Percentiles rank a stretch among this genome's conserved stretches.
These are phyloP conservation scores for Acrobasis repandana DNA, from an alignment of 2,888 invertebrate species.

Conservation along the genomic window DNA sequence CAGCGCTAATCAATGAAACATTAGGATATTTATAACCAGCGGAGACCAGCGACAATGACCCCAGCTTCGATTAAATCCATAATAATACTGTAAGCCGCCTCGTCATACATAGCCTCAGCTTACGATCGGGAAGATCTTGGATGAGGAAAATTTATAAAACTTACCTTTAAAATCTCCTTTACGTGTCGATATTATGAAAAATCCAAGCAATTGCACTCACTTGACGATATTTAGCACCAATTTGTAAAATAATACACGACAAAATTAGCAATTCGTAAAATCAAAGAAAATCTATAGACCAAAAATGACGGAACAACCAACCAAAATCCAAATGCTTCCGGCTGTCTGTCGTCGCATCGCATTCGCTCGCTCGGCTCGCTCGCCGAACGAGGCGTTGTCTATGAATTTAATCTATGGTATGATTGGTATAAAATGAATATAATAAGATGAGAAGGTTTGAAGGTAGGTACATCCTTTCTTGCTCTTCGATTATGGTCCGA, in stretches of 20 bases:
- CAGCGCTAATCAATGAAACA: constrained; percentile 32
- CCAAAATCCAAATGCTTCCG: constrained; percentile 60
- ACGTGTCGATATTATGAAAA: constrained; percentile 31
- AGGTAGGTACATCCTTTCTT: too few relatives aligned
- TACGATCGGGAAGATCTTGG: constrained; percentile 35
- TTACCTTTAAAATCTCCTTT: constrained; percentile 40
- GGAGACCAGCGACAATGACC: constrained; percentile 38
- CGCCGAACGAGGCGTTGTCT: constrained; percentile 11
- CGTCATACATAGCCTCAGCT: constrained; percentile 55
- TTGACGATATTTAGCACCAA: constrained; percentile 39
- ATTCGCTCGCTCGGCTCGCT: too few relatives aligned
- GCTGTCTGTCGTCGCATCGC: too few relatives aligned
- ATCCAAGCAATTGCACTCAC: constrained; percentile 33
- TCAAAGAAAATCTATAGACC: constrained; percentile 51
- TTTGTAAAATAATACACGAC: constrained; percentile 37
- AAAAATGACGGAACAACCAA: constrained; percentile 61
- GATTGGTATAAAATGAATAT: too few relatives aligned
- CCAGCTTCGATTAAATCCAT: constrained; percentile 34
- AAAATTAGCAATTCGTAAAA: constrained; percentile 46
- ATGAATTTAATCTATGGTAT: neutral
- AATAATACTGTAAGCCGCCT: constrained; percentile 61
- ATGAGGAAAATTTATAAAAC: constrained; percentile 35
- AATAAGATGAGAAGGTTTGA: too few relatives aligned
- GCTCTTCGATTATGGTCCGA: too few relatives aligned
- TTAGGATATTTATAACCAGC: constrained; percentile 44